Evolutionary conservation across 2,888 invertebrate genomes (phyloP).

Genomic region (Apeira syringaria): DNA sequence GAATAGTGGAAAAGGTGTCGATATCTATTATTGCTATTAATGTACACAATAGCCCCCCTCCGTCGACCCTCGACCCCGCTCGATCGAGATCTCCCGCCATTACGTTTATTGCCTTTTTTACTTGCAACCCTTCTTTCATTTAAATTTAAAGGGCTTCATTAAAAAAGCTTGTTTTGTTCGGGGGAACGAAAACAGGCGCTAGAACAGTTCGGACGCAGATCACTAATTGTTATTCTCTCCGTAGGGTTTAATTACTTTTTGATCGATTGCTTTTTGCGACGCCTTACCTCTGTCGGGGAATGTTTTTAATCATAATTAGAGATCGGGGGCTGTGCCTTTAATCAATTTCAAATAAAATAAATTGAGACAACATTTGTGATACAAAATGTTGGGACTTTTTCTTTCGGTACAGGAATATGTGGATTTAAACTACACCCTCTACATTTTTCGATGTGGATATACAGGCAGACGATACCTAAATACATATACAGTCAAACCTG

Average conservation of each 20-base stretch:
- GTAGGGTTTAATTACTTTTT: conserved; percentile 11
- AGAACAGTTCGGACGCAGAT: conserved; percentile 19
- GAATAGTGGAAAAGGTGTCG: conserved; percentile 16
- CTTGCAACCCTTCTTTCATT: conserved; percentile 53
- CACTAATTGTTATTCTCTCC: conserved; percentile 18
- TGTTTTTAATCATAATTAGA: conserved; percentile 1
- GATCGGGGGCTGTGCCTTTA: not conserved
- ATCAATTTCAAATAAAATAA: not conserved
- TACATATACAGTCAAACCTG: too few species aligned
- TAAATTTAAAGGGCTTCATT: conserved; percentile 58
- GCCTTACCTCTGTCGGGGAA: not conserved
- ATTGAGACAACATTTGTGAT: not conserved
- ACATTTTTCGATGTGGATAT: too few species aligned
- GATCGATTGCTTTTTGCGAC: conserved; percentile 15
- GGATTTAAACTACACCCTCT: too few species aligned
- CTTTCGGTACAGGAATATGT: too few species aligned
- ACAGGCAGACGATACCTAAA: too few species aligned
- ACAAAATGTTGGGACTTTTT: not conserved
- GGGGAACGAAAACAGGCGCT: conserved; percentile 18
- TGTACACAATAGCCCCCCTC: conserved; percentile 34
- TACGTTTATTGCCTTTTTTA: conserved; percentile 63
- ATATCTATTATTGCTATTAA: conserved; percentile 30
- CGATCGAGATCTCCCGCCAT: conserved; percentile 39
- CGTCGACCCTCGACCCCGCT: conserved; percentile 15
- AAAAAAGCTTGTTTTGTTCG: conserved; percentile 42